Evolutionary conservation across 2,113 vertebrate species (phyloP).

Genomic region (Crotalus helleri): DNA sequence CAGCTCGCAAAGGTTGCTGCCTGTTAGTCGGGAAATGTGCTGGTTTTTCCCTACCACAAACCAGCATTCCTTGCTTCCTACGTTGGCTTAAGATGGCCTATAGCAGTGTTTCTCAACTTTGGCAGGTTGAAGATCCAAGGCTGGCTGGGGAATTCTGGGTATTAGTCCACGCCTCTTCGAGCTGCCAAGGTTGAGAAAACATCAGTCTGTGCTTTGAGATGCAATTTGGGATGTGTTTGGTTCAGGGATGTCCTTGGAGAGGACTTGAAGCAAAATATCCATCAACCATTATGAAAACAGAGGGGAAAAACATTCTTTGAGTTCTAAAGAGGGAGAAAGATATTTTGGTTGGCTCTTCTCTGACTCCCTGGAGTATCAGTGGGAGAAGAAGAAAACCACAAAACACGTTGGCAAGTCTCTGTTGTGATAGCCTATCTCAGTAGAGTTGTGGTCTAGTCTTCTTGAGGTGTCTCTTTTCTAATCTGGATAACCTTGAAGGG

Average conservation of each 20-base stretch:
- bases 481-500: too few relatives aligned
- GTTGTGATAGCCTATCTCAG: background rate
- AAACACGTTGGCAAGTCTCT: background rate
- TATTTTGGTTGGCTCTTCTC: too few relatives aligned
- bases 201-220: too few relatives aligned
- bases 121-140: too few relatives aligned
- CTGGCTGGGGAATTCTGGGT: too few relatives aligned
- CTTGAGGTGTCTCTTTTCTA: background rate
- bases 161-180: too few relatives aligned
- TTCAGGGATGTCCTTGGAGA: background rate
- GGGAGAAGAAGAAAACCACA: background rate
- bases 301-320: too few relatives aligned
- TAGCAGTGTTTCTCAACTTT: too few relatives aligned
- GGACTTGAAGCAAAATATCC: background rate
- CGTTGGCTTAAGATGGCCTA: background rate
- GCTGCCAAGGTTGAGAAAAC: too few relatives aligned
- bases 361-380: background rate
- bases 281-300: background rate
- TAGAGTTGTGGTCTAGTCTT: background rate
- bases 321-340: too few relatives aligned
- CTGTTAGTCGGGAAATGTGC: background rate
- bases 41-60: background rate
- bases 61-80: background rate
- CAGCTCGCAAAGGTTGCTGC: background rate
- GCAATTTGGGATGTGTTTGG: background rate